phyloP scores from a whole-genome alignment of 2,113 vertebrate genomes.

The Lasiurus cinereus region DNA sequence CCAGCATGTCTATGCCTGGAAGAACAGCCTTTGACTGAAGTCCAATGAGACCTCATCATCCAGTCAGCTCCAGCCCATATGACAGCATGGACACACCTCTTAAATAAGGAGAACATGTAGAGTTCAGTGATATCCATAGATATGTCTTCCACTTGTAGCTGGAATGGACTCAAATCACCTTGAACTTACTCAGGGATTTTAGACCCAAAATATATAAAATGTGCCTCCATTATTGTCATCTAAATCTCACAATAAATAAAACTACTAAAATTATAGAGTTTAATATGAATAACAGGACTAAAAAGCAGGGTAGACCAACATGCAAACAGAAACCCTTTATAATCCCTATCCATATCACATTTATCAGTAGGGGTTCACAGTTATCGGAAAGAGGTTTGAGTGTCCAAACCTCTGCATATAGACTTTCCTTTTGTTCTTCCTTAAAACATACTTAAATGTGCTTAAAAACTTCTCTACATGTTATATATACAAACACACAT shows the following conservation, averaged over 20 bases:
- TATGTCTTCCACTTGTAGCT: background rate
- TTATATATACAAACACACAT: background rate
- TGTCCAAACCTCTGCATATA: background rate
- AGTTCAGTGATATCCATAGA: background rate
- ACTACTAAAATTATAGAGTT: background rate
- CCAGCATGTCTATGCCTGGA: background rate
- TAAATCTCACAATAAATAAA: background rate
- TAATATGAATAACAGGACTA: background rate
- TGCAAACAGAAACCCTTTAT: background rate
- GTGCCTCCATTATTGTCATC: background rate
- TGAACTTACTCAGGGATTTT: background rate
- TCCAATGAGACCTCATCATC: background rate
- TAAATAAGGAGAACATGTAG: background rate
- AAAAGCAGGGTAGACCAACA: background rate
- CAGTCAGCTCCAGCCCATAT: background rate
- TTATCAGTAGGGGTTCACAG: background rate
- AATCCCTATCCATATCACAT: background rate
- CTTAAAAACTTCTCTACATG: background rate
- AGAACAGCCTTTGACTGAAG: background rate
- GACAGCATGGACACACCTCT: background rate
- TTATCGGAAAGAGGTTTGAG: background rate
- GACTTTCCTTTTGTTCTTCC: slow-evolving; percentile 9
- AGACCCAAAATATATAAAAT: background rate
- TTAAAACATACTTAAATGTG: background rate
- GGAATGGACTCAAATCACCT: background rate